Evolutionary conservation across 2,888 invertebrate genomes (phyloP).

Genomic region (Crematogaster levior): DNA sequence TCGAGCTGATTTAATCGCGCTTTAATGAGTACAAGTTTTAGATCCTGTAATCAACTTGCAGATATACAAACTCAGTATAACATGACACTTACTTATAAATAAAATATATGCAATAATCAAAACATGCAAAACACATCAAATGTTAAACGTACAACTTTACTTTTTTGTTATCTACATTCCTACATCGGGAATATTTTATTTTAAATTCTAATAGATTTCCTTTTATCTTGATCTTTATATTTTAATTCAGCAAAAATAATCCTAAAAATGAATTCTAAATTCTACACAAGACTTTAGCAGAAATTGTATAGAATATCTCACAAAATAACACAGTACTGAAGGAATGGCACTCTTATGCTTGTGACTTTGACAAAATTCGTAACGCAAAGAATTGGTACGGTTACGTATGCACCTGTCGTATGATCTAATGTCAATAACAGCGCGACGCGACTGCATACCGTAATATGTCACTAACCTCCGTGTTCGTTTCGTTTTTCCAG

Average conservation of each 20-base stretch:
- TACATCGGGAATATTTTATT: not conserved
- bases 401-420: slow-evolving; percentile 38
- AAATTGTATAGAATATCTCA: not conserved
- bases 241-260: not conserved
- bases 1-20: not conserved
- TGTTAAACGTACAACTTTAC: not conserved
- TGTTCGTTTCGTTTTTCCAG: slow-evolving; percentile 85
- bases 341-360: not conserved
- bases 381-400: not conserved
- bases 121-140: too few species aligned
- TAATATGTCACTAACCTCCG: slow-evolving; percentile 18
- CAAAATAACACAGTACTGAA: not conserved
- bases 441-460: not conserved
- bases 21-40: slow-evolving; percentile 16
- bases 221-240: not conserved
- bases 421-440: slow-evolving; percentile 44
- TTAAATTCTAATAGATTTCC: not conserved
- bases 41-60: not conserved
- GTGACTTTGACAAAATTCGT: slow-evolving; percentile 12
- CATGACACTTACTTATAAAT: not conserved
- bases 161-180: not conserved
- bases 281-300: not conserved
- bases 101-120: not conserved
- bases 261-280: too few species aligned
- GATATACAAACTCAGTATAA: not conserved